These are phyloP conservation scores for Oxyruncus cristatus DNA, from an alignment of 2,113 vertebrate species.

Conservation along the genomic window DNA sequence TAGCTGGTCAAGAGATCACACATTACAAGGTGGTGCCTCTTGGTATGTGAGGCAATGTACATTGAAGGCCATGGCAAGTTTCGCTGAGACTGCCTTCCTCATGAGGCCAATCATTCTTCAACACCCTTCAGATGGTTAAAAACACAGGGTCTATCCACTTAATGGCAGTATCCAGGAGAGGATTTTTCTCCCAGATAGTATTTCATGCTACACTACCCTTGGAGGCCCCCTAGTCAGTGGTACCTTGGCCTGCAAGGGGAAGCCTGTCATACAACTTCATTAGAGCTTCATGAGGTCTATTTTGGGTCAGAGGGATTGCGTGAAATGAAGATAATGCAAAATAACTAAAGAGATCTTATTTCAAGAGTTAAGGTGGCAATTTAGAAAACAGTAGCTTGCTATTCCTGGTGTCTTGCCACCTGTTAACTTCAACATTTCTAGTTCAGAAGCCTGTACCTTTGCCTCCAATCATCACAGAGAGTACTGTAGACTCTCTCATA, in stretches of 20 bases:
- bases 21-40: neutral
- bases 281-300: neutral
- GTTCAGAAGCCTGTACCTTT: neutral
- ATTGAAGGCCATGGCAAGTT: neutral
- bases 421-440: neutral
- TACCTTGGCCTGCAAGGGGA: neutral
- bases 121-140: neutral
- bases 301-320: neutral
- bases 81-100: neutral
- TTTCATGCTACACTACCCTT: neutral
- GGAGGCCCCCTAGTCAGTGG: no score
- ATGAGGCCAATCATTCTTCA: neutral
- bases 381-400: neutral
- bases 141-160: neutral
- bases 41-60: neutral
- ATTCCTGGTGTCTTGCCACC: neutral
- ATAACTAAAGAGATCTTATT: neutral
- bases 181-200: neutral
- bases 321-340: neutral
- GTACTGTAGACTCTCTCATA: neutral
- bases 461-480: neutral
- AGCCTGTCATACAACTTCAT: neutral
- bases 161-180: neutral
- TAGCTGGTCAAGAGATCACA: neutral
- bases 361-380: neutral